A percentile compares a stretch with the other conserved stretches of the same genome.
Conservation (phyloP, 2,888 invertebrate genomes). For the Fragum sueziense region DNA sequence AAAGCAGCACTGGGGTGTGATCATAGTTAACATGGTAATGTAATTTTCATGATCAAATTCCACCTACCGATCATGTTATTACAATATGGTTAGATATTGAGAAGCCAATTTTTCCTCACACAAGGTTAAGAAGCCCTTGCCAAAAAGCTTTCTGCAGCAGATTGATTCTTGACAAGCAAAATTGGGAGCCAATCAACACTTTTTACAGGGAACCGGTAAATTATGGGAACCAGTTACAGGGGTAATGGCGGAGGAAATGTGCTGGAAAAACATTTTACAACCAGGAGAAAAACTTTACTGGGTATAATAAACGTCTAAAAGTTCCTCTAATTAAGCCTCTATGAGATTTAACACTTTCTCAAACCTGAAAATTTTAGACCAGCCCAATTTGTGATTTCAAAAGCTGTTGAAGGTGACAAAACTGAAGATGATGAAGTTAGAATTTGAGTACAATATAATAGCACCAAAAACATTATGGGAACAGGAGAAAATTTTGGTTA, state of each 20-base stretch:
- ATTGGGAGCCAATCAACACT: slow-evolving; percentile 9
- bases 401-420: too few relatives aligned
- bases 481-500: too few relatives aligned
- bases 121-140: slow-evolving; percentile 3
- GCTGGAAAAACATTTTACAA: slow-evolving; percentile 9
- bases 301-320: slow-evolving; percentile 5
- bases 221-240: slow-evolving; percentile 9
- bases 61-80: too few relatives aligned
- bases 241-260: neutral
- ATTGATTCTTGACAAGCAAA: slow-evolving; percentile 4
- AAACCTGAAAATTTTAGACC: too few relatives aligned
- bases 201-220: slow-evolving; percentile 11
- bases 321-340: slow-evolving; percentile 3
- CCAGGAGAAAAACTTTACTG: neutral
- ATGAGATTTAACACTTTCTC: too few relatives aligned
- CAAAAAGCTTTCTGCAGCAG: slow-evolving; percentile 12
- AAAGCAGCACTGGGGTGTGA: too few relatives aligned
- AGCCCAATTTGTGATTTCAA: too few relatives aligned
- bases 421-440: too few relatives aligned
- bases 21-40: too few relatives aligned
- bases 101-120: neutral
- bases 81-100: neutral
- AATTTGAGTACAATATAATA: too few relatives aligned
- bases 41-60: too few relatives aligned
- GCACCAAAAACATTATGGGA: too few relatives aligned